These are phyloP conservation scores for Saxicola maurus DNA, from an alignment of 2,797 vertebrate species.

Conservation along the genomic window DNA sequence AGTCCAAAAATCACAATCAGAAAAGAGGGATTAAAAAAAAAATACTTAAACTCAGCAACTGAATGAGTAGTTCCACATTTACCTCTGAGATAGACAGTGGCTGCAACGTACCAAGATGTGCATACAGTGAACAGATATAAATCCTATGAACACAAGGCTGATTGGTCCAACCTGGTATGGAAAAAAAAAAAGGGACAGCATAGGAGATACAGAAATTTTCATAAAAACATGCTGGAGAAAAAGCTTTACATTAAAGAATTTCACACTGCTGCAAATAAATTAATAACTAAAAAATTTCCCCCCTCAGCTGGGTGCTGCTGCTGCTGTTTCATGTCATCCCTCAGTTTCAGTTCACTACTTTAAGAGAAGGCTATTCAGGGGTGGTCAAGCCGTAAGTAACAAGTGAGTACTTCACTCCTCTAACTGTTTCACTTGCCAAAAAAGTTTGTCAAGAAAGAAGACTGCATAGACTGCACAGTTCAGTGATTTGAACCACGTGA, in stretches of 20 bases:
- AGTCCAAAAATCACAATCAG: background rate
- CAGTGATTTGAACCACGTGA: background rate
- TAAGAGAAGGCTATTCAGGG: background rate
- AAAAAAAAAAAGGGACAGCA: background rate
- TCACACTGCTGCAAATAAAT: background rate
- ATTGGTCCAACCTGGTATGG: slow-evolving; percentile 79
- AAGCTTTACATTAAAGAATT: background rate
- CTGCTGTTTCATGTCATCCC: background rate
- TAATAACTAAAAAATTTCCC: background rate
- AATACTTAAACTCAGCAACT: background rate
- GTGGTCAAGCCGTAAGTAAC: background rate
- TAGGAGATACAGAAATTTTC: background rate
- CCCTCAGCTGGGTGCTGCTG: background rate
- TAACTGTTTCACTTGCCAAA: background rate
- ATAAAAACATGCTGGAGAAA: background rate
- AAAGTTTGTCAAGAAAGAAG: background rate
- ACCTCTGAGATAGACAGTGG: slow-evolving; percentile 84
- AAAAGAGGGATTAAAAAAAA: background rate
- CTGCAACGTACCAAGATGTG: slow-evolving; percentile 87
- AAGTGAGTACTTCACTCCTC: background rate
- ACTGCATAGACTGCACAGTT: background rate
- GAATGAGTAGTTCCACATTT: slow-evolving; percentile 64
- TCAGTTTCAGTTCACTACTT: background rate
- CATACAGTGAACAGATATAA: slow-evolving; percentile 88
- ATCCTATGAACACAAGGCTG: slow-evolving; percentile 83